Evolutionary conservation across 2,797 vertebrate species (phyloP), one percentile per base, ranked within the genome.

Genomic region (Neoniphon sammara): DNA sequence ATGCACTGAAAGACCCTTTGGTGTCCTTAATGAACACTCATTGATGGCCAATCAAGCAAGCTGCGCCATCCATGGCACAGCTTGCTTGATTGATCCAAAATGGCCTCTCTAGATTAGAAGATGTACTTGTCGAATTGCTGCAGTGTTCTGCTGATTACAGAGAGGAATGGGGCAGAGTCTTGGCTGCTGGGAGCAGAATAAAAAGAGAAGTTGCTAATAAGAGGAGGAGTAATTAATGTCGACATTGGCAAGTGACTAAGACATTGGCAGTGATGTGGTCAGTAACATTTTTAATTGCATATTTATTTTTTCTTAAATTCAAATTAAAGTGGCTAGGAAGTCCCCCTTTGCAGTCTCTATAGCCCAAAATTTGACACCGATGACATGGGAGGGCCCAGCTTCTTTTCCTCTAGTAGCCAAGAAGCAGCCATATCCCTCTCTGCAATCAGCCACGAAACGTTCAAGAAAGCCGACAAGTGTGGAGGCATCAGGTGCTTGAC

Each of bases 401-500:
- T 20, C 20, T 8, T 50, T 20, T 50, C 20, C 20, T 12, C 11
- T 27, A 15, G 21, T 15, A 14, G 52, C n/a, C 61, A 34, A 30
- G 25, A 34, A 14, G 36, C 70, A 14, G 39, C 70, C 60, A 7
- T 3, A 18, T 72, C 67, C 55, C 61, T 55, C 64, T 54, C 18
- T 27, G 70, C 72, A 66, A 52, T 53, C 75, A 25, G 23, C 50
- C n/a, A 2, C 5, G 60, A 53, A 74, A 50, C 11, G 27, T 86
- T 89, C 84, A 83, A 65, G 80, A 73, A 84, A 84, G 55, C 80
- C n/a, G 31, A 34, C 67, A 34, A 69, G 78, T 83, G 62, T 81
- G 78, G 83, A 70, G 83, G 88, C 82, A 88, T 90, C 89, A 91
- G 91, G 91, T 91, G 86, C 77, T 81, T 89, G 89, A 91, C 90